Evolutionary conservation across 1,140 invertebrate species (phyloP).

Genomic region (Muscidifurax raptorellus): DNA sequence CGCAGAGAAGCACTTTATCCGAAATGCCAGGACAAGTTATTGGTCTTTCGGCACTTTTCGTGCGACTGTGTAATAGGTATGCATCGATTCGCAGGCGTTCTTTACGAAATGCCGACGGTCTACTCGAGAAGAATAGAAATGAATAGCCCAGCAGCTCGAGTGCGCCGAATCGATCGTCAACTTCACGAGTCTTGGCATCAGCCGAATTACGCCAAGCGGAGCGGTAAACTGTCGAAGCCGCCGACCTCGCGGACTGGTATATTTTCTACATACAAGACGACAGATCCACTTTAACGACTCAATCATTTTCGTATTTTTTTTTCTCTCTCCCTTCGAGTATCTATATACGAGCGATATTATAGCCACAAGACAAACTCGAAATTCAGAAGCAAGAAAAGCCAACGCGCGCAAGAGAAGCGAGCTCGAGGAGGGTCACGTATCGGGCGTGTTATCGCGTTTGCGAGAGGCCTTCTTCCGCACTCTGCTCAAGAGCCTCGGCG

Average conservation of each 20-base stretch:
- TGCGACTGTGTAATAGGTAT: neutral
- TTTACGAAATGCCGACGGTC: neutral
- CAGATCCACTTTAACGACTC: neutral
- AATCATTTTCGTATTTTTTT: neutral
- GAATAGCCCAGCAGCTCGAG: neutral
- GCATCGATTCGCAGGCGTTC: neutral
- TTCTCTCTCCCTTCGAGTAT: too few relatives aligned
- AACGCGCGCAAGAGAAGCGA: neutral
- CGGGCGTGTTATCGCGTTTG: conserved; percentile 60
- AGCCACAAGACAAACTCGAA: too few relatives aligned
- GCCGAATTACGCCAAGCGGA: neutral
- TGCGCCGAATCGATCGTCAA: neutral
- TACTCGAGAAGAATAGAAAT: neutral
- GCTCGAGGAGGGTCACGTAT: conserved; percentile 51
- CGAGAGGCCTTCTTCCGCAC: conserved; percentile 57
- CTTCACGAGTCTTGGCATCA: neutral
- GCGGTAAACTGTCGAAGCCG: neutral
- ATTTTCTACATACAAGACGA: too few relatives aligned
- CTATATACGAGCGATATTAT: too few relatives aligned
- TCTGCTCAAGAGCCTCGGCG: conserved; percentile 49
- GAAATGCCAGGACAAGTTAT: neutral
- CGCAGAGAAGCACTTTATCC: neutral
- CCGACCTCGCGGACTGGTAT: neutral
- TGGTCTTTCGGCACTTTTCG: neutral
- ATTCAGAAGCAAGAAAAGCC: neutral